Conservation (phyloP, 2,113 vertebrate genomes). For the Lutjanus erythropterus region DNA sequence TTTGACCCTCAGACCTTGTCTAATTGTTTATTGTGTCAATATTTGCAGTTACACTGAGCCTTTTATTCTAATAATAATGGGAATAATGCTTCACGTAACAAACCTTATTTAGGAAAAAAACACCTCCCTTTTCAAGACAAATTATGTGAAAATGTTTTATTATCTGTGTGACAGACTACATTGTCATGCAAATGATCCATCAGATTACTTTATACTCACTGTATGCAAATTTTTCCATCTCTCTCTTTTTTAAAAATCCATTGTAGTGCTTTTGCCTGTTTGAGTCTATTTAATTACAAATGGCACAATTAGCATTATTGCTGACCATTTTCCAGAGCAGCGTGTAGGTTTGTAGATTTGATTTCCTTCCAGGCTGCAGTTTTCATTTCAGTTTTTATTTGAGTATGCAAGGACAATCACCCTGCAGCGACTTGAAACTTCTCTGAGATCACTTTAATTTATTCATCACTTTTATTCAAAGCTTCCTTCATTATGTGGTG, state of each 20-base stretch:
- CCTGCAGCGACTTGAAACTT: background rate
- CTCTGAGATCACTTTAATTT: conserved; percentile 2
- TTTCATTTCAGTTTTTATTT: conserved; percentile 24
- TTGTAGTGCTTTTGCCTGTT: background rate
- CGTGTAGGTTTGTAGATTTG: background rate
- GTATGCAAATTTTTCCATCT: background rate
- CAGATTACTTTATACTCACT: conserved; percentile 16
- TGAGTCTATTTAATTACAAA: conserved; percentile 16
- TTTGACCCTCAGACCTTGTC: conserved; percentile 24
- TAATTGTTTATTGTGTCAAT: conserved; percentile 29
- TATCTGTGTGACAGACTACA: conserved; percentile 10
- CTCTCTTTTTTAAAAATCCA: background rate
- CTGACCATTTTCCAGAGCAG: conserved; percentile 14
- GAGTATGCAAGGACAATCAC: background rate
- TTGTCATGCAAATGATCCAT: conserved; percentile 31
- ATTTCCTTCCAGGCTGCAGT: conserved; percentile 22
- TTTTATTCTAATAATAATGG: conserved; percentile 29
- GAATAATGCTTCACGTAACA: background rate
- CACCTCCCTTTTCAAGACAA: conserved; percentile 1
- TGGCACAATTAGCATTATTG: conserved; percentile 18
- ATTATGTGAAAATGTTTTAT: conserved; percentile 34
- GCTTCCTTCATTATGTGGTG: background rate
- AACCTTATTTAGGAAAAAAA: conserved; percentile 24
- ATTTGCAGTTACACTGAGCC: conserved; percentile 12
- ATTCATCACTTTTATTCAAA: background rate